Base-by-base conservation (phyloP, 1,140 invertebrate species). In the Caerostris darwini region DNA sequence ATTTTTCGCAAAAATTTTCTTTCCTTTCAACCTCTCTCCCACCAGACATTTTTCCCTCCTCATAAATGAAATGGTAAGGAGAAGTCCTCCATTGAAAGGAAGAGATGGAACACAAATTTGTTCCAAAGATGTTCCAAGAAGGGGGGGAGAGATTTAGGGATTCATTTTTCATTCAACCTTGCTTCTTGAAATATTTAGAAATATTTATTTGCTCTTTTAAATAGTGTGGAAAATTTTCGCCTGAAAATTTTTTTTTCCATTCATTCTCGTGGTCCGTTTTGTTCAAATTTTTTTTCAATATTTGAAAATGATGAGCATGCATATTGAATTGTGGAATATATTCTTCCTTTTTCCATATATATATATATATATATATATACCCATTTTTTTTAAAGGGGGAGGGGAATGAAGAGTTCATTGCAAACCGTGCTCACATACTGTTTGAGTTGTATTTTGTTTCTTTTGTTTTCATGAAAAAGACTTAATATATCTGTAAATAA, bases 231-330 rank as follows among this genome's bases (percentile, higher is more conserved):
- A 85, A 85, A 50, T 85, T 58, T 85, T 56, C 54, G 54, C 83
- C 34, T 53, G 19, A 2, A 14, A 54, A 19, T 17, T 54, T 54
- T 56, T 83, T 56, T 83, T 83, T 57, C 1, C 50, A 12, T 50
- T 3, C 34, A 10, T 77, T 77, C 34, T 77, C 34, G 50, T 50
- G 3, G 8, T 77, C 53, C 19, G n/a, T 71, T 83, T 56, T 83
- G 53, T 83, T 53, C 19, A 64, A 88, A 88, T 88, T 88, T 88
- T 88, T 67, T 88, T 88, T 88, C 86, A 88, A 64, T 88, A 88
- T 88, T 88, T 88, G 86, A 88, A 88, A 88, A 88, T 59, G 86
- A 88, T 88, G 86, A 88, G 58, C 17, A n/a, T 88, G 86, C 86
- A 88, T 88, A 88, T 88, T 88, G 86, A 88, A 88, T 88, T 64